Percentiles rank a stretch among this genome's conserved stretches.
phyloP scores from a whole-genome alignment of 2,888 invertebrate species.

The Cosmorhoe ocellata region DNA sequence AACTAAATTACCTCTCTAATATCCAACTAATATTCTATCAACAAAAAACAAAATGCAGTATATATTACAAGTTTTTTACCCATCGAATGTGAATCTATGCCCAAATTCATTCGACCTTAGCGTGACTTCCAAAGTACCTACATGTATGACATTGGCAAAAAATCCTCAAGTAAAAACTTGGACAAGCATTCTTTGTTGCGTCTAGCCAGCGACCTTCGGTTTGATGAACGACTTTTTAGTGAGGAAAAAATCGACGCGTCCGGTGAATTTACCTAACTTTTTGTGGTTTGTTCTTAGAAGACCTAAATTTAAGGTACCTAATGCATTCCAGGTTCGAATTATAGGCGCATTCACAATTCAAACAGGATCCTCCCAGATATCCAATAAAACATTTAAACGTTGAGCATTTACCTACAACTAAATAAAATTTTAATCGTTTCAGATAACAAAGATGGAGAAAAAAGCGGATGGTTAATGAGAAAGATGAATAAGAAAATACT shows the following conservation, averaged over 20 bases:
- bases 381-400: no score
- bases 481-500: no score
- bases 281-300: conserved; percentile 71
- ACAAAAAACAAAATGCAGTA: conserved; percentile 11
- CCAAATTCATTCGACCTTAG: conserved; percentile 71
- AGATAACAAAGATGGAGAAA: no score
- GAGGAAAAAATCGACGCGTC: conserved; percentile 64
- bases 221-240: conserved; percentile 78
- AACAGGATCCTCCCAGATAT: not conserved
- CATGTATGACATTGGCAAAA: conserved; percentile 77
- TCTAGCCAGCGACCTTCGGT: conserved; percentile 74
- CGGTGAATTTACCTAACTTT: conserved; percentile 80
- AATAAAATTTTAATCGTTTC: no score
- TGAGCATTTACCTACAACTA: no score
- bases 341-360: conserved; percentile 35
- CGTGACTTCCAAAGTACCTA: conserved; percentile 66
- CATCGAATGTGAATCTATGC: conserved; percentile 51
- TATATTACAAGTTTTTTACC: conserved; percentile 45
- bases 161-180: conserved; percentile 68
- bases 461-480: no score
- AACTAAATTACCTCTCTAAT: no score
- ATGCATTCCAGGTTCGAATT: conserved; percentile 63
- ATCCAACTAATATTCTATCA: no score
- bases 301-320: conserved; percentile 58
- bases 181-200: conserved; percentile 78